These are phyloP conservation scores for Heteromormyrus szaboi DNA, from an alignment of 2,797 vertebrate species.

Conservation along the genomic window DNA sequence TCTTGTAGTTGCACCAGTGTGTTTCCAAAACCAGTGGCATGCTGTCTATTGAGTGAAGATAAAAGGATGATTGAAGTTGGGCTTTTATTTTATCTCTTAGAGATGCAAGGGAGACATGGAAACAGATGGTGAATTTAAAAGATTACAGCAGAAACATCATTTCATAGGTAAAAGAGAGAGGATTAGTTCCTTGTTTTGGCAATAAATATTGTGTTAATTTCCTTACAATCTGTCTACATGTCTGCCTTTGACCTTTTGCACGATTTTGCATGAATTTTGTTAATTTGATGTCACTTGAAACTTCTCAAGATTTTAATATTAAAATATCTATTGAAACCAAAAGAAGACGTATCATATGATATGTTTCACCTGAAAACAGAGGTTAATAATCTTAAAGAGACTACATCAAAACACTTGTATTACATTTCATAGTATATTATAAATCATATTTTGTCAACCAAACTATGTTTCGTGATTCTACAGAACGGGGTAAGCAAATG, in stretches of 20 bases:
- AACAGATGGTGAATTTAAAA: slow-evolving; percentile 10
- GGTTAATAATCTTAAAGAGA: neutral
- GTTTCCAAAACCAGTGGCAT: neutral
- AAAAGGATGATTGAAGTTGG: slow-evolving; percentile 12
- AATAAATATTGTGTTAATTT: neutral
- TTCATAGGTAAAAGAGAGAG: neutral
- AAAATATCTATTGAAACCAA: neutral
- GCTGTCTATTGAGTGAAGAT: neutral
- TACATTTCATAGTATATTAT: neutral
- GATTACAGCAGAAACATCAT: neutral
- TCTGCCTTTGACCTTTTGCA: slow-evolving; percentile 1
- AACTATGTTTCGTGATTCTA: neutral
- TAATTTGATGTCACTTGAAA: neutral
- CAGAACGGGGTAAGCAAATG: neutral
- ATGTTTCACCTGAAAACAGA: neutral
- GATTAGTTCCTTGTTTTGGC: neutral
- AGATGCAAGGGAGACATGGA: neutral
- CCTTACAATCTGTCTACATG: neutral
- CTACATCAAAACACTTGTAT: neutral
- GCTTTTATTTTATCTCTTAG: neutral
- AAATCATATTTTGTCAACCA: neutral
- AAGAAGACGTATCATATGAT: neutral
- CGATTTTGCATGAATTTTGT: neutral
- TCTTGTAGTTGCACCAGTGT: neutral
- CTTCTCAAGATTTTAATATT: neutral